Evolutionary conservation across 2,113 vertebrate species (phyloP), one percentile per base, ranked within the genome.

Genomic region (Chroicocephalus ridibundus): DNA sequence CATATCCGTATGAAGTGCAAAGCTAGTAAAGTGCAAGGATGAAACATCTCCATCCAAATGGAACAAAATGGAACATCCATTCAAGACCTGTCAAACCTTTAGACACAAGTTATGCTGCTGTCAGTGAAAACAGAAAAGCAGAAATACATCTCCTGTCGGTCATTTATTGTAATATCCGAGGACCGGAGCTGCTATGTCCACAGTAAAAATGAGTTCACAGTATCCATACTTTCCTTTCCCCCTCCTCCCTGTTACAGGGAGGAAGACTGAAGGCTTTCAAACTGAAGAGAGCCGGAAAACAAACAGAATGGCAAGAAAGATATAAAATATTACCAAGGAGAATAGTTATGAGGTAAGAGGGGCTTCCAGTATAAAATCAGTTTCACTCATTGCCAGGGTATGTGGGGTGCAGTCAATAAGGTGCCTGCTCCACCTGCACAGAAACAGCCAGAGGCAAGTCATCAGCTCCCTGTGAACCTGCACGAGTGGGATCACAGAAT

Each of bases 151-250:
- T 81, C 7, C 2, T 22, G 34, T 40, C 2, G 6, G 52, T 79
- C 24, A 36, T 55, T 64, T 92, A 7, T 27, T 52, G 10, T 40
- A 38, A 36, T 38, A 60, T 5, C 9, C 1, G 5, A 69, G 13
- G 14, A 69, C 69, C 1, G 2, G 38, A 84, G 25, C 12, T 81
- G 25, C 22, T 51, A 24, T 27, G 0, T 0, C 34, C 26, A 42
- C 3, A 46, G 14, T 32, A 74, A 81, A 87, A 60, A 54, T 42
- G 32, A 81, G 18, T 54, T 96, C 47, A 44, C 4, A 44, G 22
- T 9, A 46, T 13, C 6, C 14, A 34, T 36, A 10, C 21, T 54
- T 72, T 51, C 9, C 19, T 61, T 88, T 47, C 7, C 10, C 1
- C 13, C 32, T 64, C 9, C 25, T 69, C 25, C 10, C 38, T 64